Base-by-base conservation (phyloP, 2,113 vertebrate genomes). In the Podocnemis expansa region DNA sequence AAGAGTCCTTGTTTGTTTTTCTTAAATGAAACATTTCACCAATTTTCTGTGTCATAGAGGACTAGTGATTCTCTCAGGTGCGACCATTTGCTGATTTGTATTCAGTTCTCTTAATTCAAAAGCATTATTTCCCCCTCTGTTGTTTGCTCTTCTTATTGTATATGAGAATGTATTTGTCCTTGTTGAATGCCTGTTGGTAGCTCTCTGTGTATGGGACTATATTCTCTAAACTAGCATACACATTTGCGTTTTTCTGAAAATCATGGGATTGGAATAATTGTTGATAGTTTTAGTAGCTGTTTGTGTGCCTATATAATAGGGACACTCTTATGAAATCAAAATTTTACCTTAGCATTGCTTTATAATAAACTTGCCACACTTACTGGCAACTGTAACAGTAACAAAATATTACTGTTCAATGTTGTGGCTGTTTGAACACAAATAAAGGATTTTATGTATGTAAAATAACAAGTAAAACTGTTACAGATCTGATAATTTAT, bases 161-260 rank as follows among this genome's bases (percentile, higher is more conserved):
- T 43, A 14, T 43, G 12, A 76, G 21, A 17, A 34, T 25, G 56
- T 21, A 14, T 81, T 16, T 63, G 60, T n/a, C 19, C 17, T 47
- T 43, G 34, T 7, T 0, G 1, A 43, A 4, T 5, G 4, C 2
- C 1, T 8, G 24, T 22, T 19, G 54, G 31, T 90, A 78, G 49
- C 54, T 67, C 38, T 70, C 1, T 29, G 14, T 89, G 31, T 27
- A 80, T 52, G 45, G 49, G 51, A 75, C 47, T 84, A 13, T 2
- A 89, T 10, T 27, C 6, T 6, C 6, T 8, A 29, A 2, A 56
- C 70, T 86, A 47, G 73, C 75, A 41, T 4, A 1, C 84, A 11
- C 25, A 75, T 34, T 73, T 94, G 54, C 78, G 16, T 22, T 92
- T 80, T 54, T 70, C 52, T 55, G 4, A 45, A 81, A 49, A 24